Evolutionary conservation across 2,113 vertebrate species (phyloP), one percentile per base, ranked within the genome.

Genomic region (Nanorana parkeri): DNA sequence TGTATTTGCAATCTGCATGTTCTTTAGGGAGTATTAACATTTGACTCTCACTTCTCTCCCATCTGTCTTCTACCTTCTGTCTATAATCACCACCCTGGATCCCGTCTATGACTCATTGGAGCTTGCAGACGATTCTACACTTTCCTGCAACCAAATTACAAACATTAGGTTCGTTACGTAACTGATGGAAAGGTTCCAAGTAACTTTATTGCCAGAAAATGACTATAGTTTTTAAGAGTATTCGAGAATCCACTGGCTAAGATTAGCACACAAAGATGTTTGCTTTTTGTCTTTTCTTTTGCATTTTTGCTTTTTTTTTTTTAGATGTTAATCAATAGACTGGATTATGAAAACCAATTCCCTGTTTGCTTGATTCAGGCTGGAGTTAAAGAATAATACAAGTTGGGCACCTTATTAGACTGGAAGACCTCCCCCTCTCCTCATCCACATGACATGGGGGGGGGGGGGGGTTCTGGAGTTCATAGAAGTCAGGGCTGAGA

Each of bases 41-140:
- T 82, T 82, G 71, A 82, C 71, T 75, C 80, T 75, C 61, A 75
- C 71, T 20, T 47, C 71, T 82, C 19, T 60, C 63, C 80, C 80
- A 82, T 82, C 80, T 82, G 80, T 82, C 80, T 75, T 41, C 71
- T 75, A 36, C 80, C 80, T 75, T 82, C 72, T 82, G 80, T 75
- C 61, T 75, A 51, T 75, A 75, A 75, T 82, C 80, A 58, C 80
- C 71, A 82, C 71, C 69, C 52, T 56, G 67, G 61, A 82, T 75
- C 67, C 63, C 66, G 51, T 67, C 69, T 63, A 47, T 68, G 80
- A 81, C 60, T 81, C 79, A 81, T 23, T 52, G 51, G 28, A 74
- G 68, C 32, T 72, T 51, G 10, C 56, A 20, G 29, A 60, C n/a
- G 71, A 60, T 60, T 32, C 20, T 7, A 74, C 54, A 60, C 24